Percentiles rank a stretch among this genome's conserved stretches.
Conservation (phyloP, 1,140 invertebrate genomes). For the Brachionus calyciflorus region DNA sequence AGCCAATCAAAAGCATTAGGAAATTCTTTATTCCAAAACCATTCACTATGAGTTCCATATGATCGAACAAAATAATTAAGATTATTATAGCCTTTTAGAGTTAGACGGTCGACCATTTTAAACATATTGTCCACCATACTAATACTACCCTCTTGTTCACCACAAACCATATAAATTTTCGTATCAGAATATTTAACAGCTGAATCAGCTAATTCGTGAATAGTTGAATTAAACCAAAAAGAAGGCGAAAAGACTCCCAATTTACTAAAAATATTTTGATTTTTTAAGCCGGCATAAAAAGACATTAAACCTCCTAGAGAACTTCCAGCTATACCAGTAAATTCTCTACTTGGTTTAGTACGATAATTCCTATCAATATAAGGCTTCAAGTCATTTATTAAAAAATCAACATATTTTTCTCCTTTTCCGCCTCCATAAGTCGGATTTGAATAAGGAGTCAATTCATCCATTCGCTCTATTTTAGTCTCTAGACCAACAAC, state of each 20-base stretch:
- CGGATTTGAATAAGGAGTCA: slow-evolving; percentile 35
- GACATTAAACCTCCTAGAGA: slow-evolving; percentile 23
- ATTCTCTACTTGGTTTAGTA: slow-evolving; percentile 4
- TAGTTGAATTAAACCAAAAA: slow-evolving; percentile 26
- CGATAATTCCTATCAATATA: slow-evolving; percentile 41
- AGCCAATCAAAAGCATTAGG: slow-evolving; percentile 1
- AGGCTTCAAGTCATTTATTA: slow-evolving; percentile 24
- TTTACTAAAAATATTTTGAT: slow-evolving; percentile 42
- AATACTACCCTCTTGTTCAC: slow-evolving; percentile 8
- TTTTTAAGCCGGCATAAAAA: slow-evolving; percentile 33
- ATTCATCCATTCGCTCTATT: neutral
- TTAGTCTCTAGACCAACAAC: slow-evolving; percentile 34
- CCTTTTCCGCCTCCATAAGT: slow-evolving; percentile 33
- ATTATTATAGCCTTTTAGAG: neutral
- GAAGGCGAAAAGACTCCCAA: slow-evolving; percentile 36
- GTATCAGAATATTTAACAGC: neutral
- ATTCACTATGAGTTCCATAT: slow-evolving; percentile 27
- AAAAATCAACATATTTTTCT: slow-evolving; percentile 35
- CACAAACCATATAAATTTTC: slow-evolving; percentile 36
- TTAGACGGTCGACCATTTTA: neutral
- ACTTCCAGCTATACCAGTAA: slow-evolving; percentile 24
- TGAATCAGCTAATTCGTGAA: slow-evolving; percentile 16
- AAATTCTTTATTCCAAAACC: slow-evolving; percentile 44
- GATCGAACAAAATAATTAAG: neutral
- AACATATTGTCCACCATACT: slow-evolving; percentile 27